Evolutionary conservation across 2,113 vertebrate genomes (phyloP).

Genomic region (Mandrillus leucophaeus): DNA sequence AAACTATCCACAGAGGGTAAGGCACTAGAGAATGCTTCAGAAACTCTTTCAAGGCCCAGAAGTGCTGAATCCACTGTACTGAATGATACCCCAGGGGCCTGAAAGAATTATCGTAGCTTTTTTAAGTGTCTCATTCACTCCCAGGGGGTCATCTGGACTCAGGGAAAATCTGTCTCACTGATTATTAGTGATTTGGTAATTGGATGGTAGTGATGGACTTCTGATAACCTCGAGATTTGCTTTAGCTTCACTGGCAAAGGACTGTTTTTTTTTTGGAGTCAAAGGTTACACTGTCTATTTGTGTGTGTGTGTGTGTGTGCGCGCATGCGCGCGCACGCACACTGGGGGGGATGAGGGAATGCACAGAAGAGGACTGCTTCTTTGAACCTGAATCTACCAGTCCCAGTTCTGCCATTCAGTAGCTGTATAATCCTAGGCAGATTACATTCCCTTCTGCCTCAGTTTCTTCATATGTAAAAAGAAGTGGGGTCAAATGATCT

Average conservation of each 20-base stretch:
- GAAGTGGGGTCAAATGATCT: neutral
- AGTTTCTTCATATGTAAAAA: neutral
- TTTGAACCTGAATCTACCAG: neutral
- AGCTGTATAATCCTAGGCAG: neutral
- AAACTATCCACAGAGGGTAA: accelerated
- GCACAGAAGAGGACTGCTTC: neutral
- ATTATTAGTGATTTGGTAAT: slow-evolving; percentile 34
- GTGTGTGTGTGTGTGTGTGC: neutral
- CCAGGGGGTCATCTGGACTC: neutral
- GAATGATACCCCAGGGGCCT: neutral
- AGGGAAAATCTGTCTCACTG: slow-evolving; percentile 25
- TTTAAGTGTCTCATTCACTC: slow-evolving; percentile 22
- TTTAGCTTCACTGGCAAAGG: neutral
- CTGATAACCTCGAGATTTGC: neutral
- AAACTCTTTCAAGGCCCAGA: neutral
- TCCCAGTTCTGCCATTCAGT: neutral
- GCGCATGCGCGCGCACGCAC: accelerated
- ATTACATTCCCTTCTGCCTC: neutral
- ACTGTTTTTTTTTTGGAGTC: neutral
- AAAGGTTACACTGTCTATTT: neutral
- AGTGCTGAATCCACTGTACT: neutral
- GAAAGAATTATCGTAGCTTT: neutral
- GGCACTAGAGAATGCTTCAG: no score
- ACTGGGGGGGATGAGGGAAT: neutral
- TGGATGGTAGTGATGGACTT: neutral